Evolutionary conservation across 2,113 vertebrate species (phyloP).

Genomic region (Archilochus colubris): DNA sequence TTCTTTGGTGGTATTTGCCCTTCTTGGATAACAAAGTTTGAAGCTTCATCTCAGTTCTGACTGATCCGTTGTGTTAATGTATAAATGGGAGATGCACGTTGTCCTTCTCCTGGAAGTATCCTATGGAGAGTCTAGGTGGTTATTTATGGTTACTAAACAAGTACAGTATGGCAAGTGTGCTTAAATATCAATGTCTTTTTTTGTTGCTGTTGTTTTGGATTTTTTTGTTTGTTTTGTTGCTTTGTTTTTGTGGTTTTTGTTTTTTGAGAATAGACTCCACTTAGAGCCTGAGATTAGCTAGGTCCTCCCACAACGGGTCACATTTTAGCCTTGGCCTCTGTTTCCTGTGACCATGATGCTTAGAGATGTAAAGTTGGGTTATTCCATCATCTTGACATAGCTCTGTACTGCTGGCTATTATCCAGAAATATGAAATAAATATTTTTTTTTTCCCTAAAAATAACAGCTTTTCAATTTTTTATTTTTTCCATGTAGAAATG

Average conservation of each 20-base stretch:
- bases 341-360: slow-evolving; percentile 62
- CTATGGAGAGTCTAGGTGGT: not conserved
- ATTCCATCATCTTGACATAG: slow-evolving; percentile 68
- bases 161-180: not conserved
- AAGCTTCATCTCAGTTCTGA: not conserved
- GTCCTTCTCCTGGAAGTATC: not conserved
- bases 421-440: slow-evolving; percentile 54
- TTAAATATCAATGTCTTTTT: not conserved
- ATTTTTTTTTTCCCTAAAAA: slow-evolving; percentile 28
- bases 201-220: no score
- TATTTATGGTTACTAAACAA: not conserved
- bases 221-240: no score
- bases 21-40: not conserved
- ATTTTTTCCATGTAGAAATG: slow-evolving; percentile 7
- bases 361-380: slow-evolving; percentile 55
- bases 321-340: slow-evolving; percentile 62
- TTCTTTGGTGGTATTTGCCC: not conserved
- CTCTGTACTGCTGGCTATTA: slow-evolving; percentile 42
- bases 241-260: not conserved
- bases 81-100: rapidly evolving
- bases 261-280: not conserved
- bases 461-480: slow-evolving; percentile 3
- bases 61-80: not conserved
- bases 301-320: slow-evolving; percentile 44
- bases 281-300: slow-evolving; percentile 22